Percentiles rank a stretch among this genome's conserved stretches.
phyloP scores from a whole-genome alignment of 2,888 invertebrate species.

The Athalia cordata region DNA sequence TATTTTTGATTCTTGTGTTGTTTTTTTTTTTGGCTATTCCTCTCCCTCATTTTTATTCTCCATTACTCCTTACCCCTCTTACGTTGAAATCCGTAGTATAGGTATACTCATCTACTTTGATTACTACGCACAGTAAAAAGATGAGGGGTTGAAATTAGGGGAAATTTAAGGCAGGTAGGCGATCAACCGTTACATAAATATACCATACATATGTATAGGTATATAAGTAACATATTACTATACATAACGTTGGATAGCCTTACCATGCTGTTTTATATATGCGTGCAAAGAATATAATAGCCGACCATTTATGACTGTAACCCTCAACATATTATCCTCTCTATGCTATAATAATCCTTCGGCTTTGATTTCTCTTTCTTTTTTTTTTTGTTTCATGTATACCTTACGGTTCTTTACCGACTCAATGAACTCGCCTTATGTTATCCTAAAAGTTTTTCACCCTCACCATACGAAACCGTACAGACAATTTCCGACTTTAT shows the following conservation, averaged over 20 bases:
- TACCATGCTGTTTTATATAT: conserved; percentile 22
- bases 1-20: background rate
- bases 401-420: too few species aligned
- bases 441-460: too few species aligned
- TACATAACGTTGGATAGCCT: conserved; percentile 23
- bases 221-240: background rate
- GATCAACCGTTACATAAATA: conserved; percentile 27
- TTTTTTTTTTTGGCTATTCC: conserved; percentile 15
- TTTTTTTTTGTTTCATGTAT: background rate
- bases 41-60: background rate
- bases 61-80: background rate
- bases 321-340: conserved; percentile 22
- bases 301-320: conserved; percentile 52
- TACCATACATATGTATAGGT: background rate
- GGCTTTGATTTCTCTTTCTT: conserved; percentile 63
- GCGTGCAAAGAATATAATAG: conserved; percentile 22
- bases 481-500: too few species aligned
- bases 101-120: background rate
- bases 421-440: too few species aligned
- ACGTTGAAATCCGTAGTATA: background rate
- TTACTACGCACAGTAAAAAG: too few species aligned
- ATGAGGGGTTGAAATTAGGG: too few species aligned
- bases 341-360: conserved; percentile 29
- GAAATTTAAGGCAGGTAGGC: background rate
- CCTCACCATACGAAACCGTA: too few species aligned